Evolutionary conservation across 2,888 invertebrate genomes (phyloP).

Genomic region (Horisme vitalbata): DNA sequence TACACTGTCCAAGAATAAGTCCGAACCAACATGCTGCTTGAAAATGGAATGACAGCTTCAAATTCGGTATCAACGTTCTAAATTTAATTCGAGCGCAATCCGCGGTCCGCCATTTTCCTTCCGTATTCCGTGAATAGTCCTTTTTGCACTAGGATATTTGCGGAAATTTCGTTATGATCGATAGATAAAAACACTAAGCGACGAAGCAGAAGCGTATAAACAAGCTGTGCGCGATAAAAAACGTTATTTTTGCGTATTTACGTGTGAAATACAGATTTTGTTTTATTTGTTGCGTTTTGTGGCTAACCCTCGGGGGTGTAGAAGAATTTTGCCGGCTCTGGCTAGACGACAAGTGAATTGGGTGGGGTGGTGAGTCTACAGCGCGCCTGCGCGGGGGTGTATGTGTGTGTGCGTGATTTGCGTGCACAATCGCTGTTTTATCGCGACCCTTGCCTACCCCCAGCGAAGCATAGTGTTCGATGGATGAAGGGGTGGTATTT

Average conservation of each 20-base stretch:
- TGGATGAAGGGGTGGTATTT: slow-evolving; percentile 42
- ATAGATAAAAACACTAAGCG: slow-evolving; percentile 57
- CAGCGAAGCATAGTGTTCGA: slow-evolving; percentile 13
- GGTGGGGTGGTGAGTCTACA: slow-evolving; percentile 65
- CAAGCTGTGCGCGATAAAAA: slow-evolving; percentile 41
- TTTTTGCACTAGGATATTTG: slow-evolving; percentile 36
- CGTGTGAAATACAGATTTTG: slow-evolving; percentile 44
- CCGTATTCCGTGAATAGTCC: slow-evolving; percentile 46
- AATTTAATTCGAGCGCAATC: slow-evolving; percentile 48
- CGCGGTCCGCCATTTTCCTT: slow-evolving; percentile 69
- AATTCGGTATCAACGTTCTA: slow-evolving; percentile 35
- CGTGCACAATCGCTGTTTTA: slow-evolving; percentile 56
- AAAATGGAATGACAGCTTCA: slow-evolving; percentile 24
- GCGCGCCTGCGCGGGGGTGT: slow-evolving; percentile 69
- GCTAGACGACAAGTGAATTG: slow-evolving; percentile 57
- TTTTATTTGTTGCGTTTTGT: slow-evolving; percentile 73
- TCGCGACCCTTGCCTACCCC: slow-evolving; percentile 51
- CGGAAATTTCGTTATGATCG: slow-evolving; percentile 33
- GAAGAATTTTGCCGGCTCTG: slow-evolving; percentile 75
- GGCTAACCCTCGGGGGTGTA: slow-evolving; percentile 69
- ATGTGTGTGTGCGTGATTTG: slow-evolving; percentile 66
- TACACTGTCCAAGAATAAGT: slow-evolving; percentile 43
- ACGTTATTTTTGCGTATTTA: slow-evolving; percentile 43
- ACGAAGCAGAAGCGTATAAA: slow-evolving; percentile 55
- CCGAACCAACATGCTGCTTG: slow-evolving; percentile 53